Evolutionary conservation across 2,113 vertebrate genomes (phyloP), one percentile per base, ranked within the genome.

Genomic region (Tangachromis dhanisi): DNA sequence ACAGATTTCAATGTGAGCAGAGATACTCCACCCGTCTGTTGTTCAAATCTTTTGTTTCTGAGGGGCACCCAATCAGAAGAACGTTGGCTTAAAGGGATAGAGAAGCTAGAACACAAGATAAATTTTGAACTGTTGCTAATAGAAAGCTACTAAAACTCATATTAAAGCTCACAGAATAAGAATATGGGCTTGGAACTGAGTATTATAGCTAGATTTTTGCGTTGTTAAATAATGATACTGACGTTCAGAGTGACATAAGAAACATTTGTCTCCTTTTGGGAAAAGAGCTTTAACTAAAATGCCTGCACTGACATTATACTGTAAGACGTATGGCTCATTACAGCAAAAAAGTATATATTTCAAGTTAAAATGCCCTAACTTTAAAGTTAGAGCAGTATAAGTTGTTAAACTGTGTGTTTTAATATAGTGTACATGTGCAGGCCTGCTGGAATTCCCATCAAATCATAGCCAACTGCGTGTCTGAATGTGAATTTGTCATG

Each of bases 401-500:
- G 3, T 42, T 82, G 16, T 71, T 78, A n/a, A 88, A 71, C 35
- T 83, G 8, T 53, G 16, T 49, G 73, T 80, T 78, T 79, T 8
- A 54, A 71, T 49, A 66, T 61, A 55, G 26, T 63, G 42, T 33
- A 14, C 29, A 68, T 71, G 55, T 84, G 55, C 83, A 82, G 79
- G 38, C 33, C 80, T 84, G 24, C 16, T 83, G 47, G 63, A 88
- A 86, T 79, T 73, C 47, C 11, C 57, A 26, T 49, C 55, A 54
- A 81, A 73, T 84, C 33, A 49, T 17, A 24, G 68, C 38, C 76
- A 76, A 26, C 59, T 54, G 24, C 40, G 45, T 26, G 54, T 45
- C 33, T 63, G 13, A 83, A 90, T 84, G 87, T 71, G 68, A 90
- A 92, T 83, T 45, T 83, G 59, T 83, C 73, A 59, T 81, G 79